Percentiles rank a stretch among this genome's conserved stretches.
These are phyloP conservation scores for Leucoptera coffeella DNA, from an alignment of 2,888 invertebrate species.

Conservation along the genomic window DNA sequence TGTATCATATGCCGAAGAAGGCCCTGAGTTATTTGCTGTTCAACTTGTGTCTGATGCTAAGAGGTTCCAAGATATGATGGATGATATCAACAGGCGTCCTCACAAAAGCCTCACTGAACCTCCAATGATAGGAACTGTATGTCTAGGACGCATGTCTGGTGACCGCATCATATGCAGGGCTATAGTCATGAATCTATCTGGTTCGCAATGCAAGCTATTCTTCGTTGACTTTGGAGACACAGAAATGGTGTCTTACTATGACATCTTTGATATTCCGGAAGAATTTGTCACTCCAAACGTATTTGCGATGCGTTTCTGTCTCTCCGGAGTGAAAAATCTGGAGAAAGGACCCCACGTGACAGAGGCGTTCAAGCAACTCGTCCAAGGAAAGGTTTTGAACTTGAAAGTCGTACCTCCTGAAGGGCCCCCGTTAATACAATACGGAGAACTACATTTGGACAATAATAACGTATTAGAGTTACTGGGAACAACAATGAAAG, in stretches of 20 bases:
- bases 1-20: conserved; percentile 74
- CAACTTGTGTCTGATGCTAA: conserved; percentile 59
- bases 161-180: conserved; percentile 69
- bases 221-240: conserved; percentile 80
- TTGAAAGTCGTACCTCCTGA: conserved; percentile 64
- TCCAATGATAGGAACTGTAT: conserved; percentile 70
- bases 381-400: conserved; percentile 55
- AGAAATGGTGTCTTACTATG: conserved; percentile 62
- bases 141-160: conserved; percentile 65
- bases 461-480: conserved; percentile 55
- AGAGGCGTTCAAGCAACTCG: conserved; percentile 64
- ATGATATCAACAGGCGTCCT: conserved; percentile 59
- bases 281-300: conserved; percentile 66
- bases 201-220: conserved; percentile 67
- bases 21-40: conserved; percentile 71
- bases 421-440: conserved; percentile 66
- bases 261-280: conserved; percentile 69
- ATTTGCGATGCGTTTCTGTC: conserved; percentile 68
- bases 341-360: conserved; percentile 56
- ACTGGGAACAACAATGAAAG: conserved; percentile 32
- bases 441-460: conserved; percentile 63
- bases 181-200: conserved; percentile 66
- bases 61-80: conserved; percentile 63
- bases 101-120: conserved; percentile 59
- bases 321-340: conserved; percentile 64